These are phyloP conservation scores for Apteryx owenii DNA, from an alignment of 2,113 vertebrate genomes.

Conservation along the genomic window DNA sequence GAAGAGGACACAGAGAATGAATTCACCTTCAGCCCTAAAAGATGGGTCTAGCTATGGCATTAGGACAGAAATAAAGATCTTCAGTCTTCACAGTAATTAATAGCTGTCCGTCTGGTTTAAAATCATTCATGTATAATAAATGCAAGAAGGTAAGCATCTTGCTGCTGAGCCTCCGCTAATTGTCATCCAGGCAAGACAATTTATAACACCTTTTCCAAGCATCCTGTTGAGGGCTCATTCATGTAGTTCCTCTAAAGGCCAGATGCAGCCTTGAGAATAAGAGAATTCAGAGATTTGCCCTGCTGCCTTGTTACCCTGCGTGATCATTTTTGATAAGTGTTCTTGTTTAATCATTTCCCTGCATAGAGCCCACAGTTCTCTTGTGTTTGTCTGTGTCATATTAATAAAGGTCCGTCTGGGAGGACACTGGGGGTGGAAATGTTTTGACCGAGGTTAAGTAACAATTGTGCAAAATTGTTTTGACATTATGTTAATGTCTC, in stretches of 20 bases:
- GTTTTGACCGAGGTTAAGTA: constrained; percentile 72
- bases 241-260: background rate
- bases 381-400: constrained; percentile 34
- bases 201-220: constrained; percentile 4
- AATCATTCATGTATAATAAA: constrained; percentile 30
- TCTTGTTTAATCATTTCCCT: constrained; percentile 14
- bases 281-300: constrained; percentile 15
- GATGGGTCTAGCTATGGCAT: background rate
- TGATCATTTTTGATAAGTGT: constrained; percentile 35
- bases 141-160: constrained; percentile 1
- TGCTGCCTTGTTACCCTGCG: constrained; percentile 13
- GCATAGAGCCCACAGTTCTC: background rate
- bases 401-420: constrained; percentile 67
- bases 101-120: constrained; percentile 15
- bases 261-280: background rate
- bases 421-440: constrained; percentile 12
- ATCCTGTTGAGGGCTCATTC: background rate
- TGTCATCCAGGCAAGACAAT: constrained; percentile 39
- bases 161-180: background rate
- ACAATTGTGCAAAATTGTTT: constrained; percentile 79
- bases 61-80: background rate
- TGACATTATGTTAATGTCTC: constrained; percentile 77
- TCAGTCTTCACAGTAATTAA: constrained; percentile 2
- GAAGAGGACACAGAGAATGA: background rate
- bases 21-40: background rate